Percentiles rank a stretch among this genome's conserved stretches.
Evolutionary conservation across 2,888 invertebrate species (phyloP).

Genomic region (Trissoscelio sp.): DNA sequence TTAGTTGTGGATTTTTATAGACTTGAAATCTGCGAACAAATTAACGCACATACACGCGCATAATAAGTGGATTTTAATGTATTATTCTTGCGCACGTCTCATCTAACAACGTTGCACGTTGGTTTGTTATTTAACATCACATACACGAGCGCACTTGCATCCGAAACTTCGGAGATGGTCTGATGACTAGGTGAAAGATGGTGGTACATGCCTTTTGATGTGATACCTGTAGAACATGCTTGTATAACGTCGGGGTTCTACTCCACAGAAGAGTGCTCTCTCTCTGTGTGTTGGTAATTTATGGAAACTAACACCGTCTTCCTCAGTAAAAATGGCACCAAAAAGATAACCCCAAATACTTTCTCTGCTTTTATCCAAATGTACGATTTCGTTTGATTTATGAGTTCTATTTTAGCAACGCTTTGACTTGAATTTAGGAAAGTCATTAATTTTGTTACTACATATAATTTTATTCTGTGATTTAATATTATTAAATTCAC

Average conservation of each 20-base stretch:
- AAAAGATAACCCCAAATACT: slow-evolving; percentile 12
- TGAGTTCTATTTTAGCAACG: too few relatives aligned
- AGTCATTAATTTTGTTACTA: too few relatives aligned
- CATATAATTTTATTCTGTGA: too few relatives aligned
- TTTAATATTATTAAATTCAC: too few relatives aligned
- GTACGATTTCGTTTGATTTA: too few relatives aligned
- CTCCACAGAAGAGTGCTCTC: not conserved
- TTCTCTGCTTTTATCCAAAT: too few relatives aligned
- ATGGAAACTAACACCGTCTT: slow-evolving; percentile 13
- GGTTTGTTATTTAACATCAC: slow-evolving; percentile 39
- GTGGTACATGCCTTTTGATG: slow-evolving; percentile 35
- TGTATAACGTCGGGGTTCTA: not conserved
- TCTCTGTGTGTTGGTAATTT: not conserved
- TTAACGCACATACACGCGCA: slow-evolving; percentile 7
- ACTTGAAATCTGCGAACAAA: slow-evolving; percentile 11
- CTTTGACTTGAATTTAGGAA: too few relatives aligned
- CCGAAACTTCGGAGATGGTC: slow-evolving; percentile 29
- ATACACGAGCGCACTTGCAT: slow-evolving; percentile 13
- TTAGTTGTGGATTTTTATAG: not conserved
- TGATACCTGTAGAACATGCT: slow-evolving; percentile 33
- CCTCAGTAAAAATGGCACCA: not conserved
- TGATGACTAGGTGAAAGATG: slow-evolving; percentile 40
- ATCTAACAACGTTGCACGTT: slow-evolving; percentile 26
- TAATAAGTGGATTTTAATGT: slow-evolving; percentile 25
- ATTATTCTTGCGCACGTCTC: slow-evolving; percentile 26